Base-by-base conservation (phyloP, 2,113 vertebrate genomes). In the Machaerirhynchus nigripectus region DNA sequence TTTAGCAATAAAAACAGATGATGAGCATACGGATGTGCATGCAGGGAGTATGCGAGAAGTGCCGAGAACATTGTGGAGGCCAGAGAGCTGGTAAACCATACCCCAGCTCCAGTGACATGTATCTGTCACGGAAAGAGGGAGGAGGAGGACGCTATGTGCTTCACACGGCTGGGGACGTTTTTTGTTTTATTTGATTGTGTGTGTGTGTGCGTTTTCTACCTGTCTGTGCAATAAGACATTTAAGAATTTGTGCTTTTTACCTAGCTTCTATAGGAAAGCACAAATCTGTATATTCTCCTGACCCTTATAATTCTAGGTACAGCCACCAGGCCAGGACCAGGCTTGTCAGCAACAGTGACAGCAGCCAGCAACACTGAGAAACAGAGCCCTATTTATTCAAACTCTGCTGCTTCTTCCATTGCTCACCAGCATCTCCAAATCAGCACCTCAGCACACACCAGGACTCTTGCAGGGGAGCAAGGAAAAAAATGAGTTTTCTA, bases 1-100 rank as follows among this genome's bases (percentile, higher is more conserved):
- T 97, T 96, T 96, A 97, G 96, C 85, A 97, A 81, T 94, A 98
- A 97, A 96, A 98, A 97, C n/a, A 82, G 95, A 97, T 87, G 93
- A 95, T 98, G 97, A 97, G 95, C 28, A 2, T 89, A 91, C 3
- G 56, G 94, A 94, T 94, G 95, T 96, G 93, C 76, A 90, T 53
- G 94, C 91, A 84, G 84, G 61, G 93, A 89, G 91, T 39, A 79
- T 70, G 61, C 2, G 23, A 95, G 75, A 81, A 77, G 68, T 13
- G 31, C 79, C 6, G 27, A 83, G 81, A 93, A 74, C 81, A 59
- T 9, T 40, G 52, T n/a, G 89, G 57, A 68, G 91, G 68, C 35
- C 82, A 76, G 57, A 46, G 46, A 74, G 60, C 22, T 84, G 76
- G 57, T 33, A 96, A 90, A 55, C 39, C 84, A 64, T 49, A 69